Base-by-base conservation (phyloP, 1,140 invertebrate genomes). In the Bilobella aurantiaca region DNA sequence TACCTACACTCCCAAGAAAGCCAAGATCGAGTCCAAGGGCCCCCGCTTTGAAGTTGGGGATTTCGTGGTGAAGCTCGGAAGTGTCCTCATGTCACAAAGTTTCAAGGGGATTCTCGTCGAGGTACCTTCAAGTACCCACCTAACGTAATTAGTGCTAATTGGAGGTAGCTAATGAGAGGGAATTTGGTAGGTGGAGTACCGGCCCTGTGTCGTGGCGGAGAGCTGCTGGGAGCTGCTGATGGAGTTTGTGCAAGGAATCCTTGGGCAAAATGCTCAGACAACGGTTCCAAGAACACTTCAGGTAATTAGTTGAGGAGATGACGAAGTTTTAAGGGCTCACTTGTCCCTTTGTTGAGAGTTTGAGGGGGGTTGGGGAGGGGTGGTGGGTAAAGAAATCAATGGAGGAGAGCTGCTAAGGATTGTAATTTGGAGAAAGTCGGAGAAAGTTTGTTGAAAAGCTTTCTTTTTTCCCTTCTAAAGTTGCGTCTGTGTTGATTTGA, bases 71-170 rank as follows among this genome's bases (percentile, higher is more conserved):
- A 97, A 97, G 79, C 80, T 97, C 1, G 94, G 94, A 28, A 90
- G 86, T 57, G 93, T 97, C 1, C 89, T 89, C 12, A 90, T 96
- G 80, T 90, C 87, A 76, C 87, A 91, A 63, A 93, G 88, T 75
- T 95, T 96, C 75, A 96, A 96, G 80, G 95, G 93, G 16, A 86
- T 98, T 63, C 80, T 97, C 0, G 85, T 97, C 57, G 93, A 96
- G 83, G 92, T 92, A 74, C 37, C 37, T 42, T 8, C 37, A 42
- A 42, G 37, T n/a, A n/a, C n/a, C n/a, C n/a, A n/a, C n/a, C n/a
- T n/a, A n/a, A n/a, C n/a, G n/a, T n/a, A n/a, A n/a, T n/a, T n/a
- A n/a, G n/a, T n/a, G n/a, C n/a, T n/a, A 12, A 12, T 42, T 12
- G 37, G 37, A 42, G 37, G n/a, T n/a, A n/a, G n/a, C n/a, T n/a